These are phyloP conservation scores for Sciurus niger DNA, from an alignment of 2,113 vertebrate species.

Conservation along the genomic window DNA sequence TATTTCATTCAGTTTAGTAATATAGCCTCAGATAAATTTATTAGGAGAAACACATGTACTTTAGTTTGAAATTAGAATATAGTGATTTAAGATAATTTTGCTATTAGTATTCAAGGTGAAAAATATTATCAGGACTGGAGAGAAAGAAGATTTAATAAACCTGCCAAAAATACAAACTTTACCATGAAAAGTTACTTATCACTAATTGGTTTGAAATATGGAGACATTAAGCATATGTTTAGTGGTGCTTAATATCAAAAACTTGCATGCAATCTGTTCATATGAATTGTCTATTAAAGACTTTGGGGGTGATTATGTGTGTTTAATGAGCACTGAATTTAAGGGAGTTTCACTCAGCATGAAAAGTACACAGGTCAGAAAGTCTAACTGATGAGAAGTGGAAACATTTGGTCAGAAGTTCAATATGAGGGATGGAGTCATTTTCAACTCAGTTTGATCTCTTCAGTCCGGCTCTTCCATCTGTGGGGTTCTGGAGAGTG, in stretches of 20 bases:
- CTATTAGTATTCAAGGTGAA: constrained; percentile 36
- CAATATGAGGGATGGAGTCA: neutral
- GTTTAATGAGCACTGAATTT: neutral
- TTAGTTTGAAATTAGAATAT: neutral
- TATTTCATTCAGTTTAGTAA: constrained; percentile 20
- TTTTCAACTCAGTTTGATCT: constrained; percentile 7
- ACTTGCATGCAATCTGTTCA: neutral
- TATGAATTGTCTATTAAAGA: neutral
- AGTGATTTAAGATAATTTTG: constrained; percentile 53
- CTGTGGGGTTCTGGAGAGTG: neutral
- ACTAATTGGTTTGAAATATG: constrained; percentile 57
- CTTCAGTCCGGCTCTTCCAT: neutral
- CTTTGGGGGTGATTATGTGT: neutral
- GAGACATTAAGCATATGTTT: constrained; percentile 55
- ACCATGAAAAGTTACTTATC: constrained; percentile 32
- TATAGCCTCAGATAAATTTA: neutral
- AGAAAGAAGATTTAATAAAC: neutral
- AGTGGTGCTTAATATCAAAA: neutral
- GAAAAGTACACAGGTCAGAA: neutral
- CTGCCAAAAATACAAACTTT: constrained; percentile 48
- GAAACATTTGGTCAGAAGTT: neutral
- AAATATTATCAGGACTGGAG: neutral
- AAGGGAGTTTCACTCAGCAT: neutral
- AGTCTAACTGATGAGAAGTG: neutral
- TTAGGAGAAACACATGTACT: neutral